Percentiles rank a stretch among this genome's conserved stretches.
These are phyloP conservation scores for Cyaniris semiargus DNA, from an alignment of 2,888 invertebrate genomes.

Conservation along the genomic window DNA sequence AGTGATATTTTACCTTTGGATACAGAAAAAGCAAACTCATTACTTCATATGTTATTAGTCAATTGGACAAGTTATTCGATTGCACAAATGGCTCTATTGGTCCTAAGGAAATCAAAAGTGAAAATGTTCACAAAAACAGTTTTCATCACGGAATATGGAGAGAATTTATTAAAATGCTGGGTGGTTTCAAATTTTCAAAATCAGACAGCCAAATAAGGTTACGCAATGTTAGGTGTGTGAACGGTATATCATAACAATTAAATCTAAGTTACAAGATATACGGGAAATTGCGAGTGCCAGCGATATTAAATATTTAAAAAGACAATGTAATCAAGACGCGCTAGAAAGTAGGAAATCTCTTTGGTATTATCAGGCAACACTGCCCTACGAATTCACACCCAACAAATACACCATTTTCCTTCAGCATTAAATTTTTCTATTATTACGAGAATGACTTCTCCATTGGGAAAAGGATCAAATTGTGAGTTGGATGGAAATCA, in stretches of 20 bases:
- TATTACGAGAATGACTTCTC: too few relatives aligned
- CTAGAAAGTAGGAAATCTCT: constrained; percentile 38
- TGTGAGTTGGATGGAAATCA: too few relatives aligned
- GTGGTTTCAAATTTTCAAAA: constrained; percentile 7
- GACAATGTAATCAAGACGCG: constrained; percentile 39
- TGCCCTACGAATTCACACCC: constrained; percentile 39
- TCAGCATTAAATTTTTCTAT: constrained; percentile 33
- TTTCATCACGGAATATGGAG: background rate
- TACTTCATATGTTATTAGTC: background rate
- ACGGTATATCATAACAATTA: constrained; percentile 23
- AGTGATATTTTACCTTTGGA: background rate
- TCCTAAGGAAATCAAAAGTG: constrained; percentile 16
- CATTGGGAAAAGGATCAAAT: too few relatives aligned
- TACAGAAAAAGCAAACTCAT: background rate
- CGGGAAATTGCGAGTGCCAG: background rate
- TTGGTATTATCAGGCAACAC: constrained; percentile 40
- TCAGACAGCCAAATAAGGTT: constrained; percentile 3
- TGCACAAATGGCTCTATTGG: constrained; percentile 15
- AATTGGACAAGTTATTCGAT: constrained; percentile 29
- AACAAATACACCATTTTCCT: constrained; percentile 32
- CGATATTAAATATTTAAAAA: constrained; percentile 38
- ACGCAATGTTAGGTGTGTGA: constrained; percentile 21
- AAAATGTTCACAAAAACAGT: constrained; percentile 16
- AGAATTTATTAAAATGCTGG: constrained; percentile 1
- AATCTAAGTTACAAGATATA: constrained; percentile 11